Percentiles rank a stretch among this genome's conserved stretches.
These are phyloP conservation scores for Drosophila ohnishii DNA, from an alignment of 1,140 invertebrate genomes.

Conservation along the genomic window DNA sequence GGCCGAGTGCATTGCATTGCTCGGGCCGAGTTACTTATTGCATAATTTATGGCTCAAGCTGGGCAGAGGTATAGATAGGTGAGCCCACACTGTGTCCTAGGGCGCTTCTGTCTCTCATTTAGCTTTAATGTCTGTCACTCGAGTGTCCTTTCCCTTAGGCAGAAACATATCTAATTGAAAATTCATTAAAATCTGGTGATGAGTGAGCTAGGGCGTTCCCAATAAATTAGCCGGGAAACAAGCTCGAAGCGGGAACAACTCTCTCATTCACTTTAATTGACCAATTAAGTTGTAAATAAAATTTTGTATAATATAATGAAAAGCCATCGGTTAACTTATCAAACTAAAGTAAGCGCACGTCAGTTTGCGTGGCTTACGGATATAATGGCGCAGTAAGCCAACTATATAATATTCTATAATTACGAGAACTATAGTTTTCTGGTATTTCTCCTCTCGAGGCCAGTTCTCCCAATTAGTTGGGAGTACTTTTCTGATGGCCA, in stretches of 20 bases:
- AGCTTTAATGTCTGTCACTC: slow-evolving; percentile 13
- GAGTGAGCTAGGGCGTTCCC: not conserved
- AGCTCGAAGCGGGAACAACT: not conserved
- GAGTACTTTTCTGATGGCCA: slow-evolving; percentile 10
- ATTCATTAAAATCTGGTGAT: slow-evolving; percentile 8
- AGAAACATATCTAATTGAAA: slow-evolving; percentile 15
- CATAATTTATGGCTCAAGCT: slow-evolving; percentile 28
- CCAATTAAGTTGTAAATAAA: slow-evolving; percentile 17
- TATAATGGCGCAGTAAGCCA: slow-evolving; percentile 12
- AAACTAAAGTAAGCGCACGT: slow-evolving; percentile 19
- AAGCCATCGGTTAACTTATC: slow-evolving; percentile 19
- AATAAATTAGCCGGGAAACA: slow-evolving; percentile 6
- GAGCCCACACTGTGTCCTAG: slow-evolving; percentile 1
- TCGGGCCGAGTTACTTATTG: slow-evolving; percentile 9
- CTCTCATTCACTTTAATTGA: slow-evolving; percentile 22
- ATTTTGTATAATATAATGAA: slow-evolving; percentile 14
- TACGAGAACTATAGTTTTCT: slow-evolving; percentile 12
- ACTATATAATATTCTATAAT: slow-evolving; percentile 28
- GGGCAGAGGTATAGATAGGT: slow-evolving; percentile 9
- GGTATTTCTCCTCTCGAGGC: slow-evolving; percentile 2
- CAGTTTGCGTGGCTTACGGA: slow-evolving; percentile 28
- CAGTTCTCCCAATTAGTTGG: slow-evolving; percentile 2
- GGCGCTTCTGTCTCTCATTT: slow-evolving; percentile 8
- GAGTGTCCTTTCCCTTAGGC: slow-evolving; percentile 13
- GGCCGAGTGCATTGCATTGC: slow-evolving; percentile 8